phyloP scores from a whole-genome alignment of 1,140 invertebrate species.

The Drosophila orena region DNA sequence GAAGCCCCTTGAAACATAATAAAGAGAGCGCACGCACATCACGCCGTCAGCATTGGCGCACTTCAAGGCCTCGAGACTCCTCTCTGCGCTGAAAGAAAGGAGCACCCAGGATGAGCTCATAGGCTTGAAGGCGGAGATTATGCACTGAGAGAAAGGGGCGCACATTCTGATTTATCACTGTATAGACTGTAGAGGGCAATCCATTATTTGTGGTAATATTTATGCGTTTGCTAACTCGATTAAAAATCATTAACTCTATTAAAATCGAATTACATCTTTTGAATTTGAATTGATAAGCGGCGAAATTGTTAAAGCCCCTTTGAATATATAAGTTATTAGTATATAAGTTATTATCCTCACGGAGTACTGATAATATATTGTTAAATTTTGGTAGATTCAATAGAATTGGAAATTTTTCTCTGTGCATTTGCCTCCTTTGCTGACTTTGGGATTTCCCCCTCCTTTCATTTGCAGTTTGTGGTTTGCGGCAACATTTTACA shows the following conservation, averaged over 20 bases:
- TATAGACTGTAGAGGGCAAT: no score
- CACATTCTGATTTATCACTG: no score
- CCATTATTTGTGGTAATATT: no score
- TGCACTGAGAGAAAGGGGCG: constrained; percentile 1
- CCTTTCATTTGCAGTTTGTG: constrained; percentile 62
- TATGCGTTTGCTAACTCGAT: no score
- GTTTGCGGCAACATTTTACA: constrained; percentile 69
- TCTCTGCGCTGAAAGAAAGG: constrained; percentile 35
- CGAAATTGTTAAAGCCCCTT: no score
- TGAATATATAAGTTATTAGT: no score
- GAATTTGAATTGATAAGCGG: no score
- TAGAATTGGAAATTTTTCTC: neutral
- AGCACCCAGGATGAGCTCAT: constrained; percentile 25
- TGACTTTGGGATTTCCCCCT: constrained; percentile 20
- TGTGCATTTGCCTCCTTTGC: constrained; percentile 6
- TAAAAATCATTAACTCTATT: no score
- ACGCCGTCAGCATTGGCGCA: constrained; percentile 72
- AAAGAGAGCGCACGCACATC: constrained; percentile 79
- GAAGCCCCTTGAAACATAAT: constrained; percentile 58
- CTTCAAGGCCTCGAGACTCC: constrained; percentile 63
- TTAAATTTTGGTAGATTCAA: no score
- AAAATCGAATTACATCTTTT: neutral
- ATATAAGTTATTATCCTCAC: no score
- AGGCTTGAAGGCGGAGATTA: constrained; percentile 38
- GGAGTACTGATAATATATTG: no score